Evolutionary conservation across 2,888 invertebrate species (phyloP), one percentile per base, ranked within the genome.

Genomic region (Zelleria hepariella): DNA sequence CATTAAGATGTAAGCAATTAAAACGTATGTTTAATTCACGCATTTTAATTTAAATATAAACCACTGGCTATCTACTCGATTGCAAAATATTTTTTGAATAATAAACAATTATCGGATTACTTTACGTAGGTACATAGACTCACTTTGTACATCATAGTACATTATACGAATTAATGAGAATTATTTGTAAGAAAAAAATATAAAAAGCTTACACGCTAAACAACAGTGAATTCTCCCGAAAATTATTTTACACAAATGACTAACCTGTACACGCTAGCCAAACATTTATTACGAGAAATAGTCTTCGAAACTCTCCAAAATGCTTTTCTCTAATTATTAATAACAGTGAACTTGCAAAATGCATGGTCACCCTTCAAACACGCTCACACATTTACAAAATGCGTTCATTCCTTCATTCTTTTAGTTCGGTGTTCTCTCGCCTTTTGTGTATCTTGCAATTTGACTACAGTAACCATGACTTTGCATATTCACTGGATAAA

Each of bases 271-370:
- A 53, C 24, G 53, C 62, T 68, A 70, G 53, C 63, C 65, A 64
- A 60, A 62, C 60, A 59, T 60, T 60, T 62, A 62, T 49, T 26
- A 24, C 59, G 61, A 59, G 49, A 58, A 60, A 60, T 54, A 67
- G 65, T 71, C 68, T 71, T 70, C 64, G 68, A 68, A 70, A 71
- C 68, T 69, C 70, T 70, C 68, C 68, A 67, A 65, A 64, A 64
- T 63, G 65, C 66, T 62, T 64, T 72, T 58, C 59, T 58, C 54
- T 27, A 49, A 42, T 53, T 25, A 49, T 15, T 57, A 58, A 18
- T 53, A 5, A 58, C n/a, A 48, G 25, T 49, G 20, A 58, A 20
- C 8, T n/a, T 18, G 24, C 26, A 15, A 49, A n/a, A 20, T 18
- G n/a, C 18, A 15, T 57, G 24, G 57, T 57, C 48, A 57, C 57